These are phyloP conservation scores for Terrapene triunguis DNA, from an alignment of 2,113 vertebrate genomes.

Conservation along the genomic window DNA sequence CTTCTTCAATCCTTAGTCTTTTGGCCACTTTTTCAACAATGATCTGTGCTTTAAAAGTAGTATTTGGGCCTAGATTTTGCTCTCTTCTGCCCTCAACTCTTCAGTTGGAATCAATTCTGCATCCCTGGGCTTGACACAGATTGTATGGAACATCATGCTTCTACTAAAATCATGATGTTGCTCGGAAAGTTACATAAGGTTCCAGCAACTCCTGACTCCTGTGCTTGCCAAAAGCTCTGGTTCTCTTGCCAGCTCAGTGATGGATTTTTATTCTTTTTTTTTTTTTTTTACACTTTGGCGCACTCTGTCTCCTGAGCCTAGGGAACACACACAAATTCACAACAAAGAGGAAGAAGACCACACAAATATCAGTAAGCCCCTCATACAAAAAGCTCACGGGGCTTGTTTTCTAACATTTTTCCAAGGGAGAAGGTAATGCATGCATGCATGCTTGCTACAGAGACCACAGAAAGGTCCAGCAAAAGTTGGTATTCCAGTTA, in stretches of 20 bases:
- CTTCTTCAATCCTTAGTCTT: conserved; percentile 6
- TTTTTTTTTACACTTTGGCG: background rate
- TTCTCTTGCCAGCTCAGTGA: conserved; percentile 2
- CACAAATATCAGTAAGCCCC: background rate
- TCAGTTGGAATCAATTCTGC: background rate
- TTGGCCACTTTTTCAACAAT: background rate
- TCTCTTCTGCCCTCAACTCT: background rate
- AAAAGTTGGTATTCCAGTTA: background rate
- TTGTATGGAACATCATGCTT: background rate
- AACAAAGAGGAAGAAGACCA: background rate
- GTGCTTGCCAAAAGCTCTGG: background rate
- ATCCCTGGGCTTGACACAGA: background rate
- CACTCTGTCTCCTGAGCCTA: background rate
- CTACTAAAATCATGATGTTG: background rate
- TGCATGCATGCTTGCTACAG: background rate
- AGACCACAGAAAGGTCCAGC: background rate
- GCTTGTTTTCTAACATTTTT: background rate
- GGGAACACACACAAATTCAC: background rate
- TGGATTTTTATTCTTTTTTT: background rate
- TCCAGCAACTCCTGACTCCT: background rate
- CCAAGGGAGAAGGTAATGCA: background rate
- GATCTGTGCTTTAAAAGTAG: background rate
- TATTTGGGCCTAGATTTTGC: background rate
- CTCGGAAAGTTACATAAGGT: background rate
- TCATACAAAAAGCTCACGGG: background rate